Base-by-base conservation (phyloP, 2,888 invertebrate genomes). In the Cheilosia grossa region DNA sequence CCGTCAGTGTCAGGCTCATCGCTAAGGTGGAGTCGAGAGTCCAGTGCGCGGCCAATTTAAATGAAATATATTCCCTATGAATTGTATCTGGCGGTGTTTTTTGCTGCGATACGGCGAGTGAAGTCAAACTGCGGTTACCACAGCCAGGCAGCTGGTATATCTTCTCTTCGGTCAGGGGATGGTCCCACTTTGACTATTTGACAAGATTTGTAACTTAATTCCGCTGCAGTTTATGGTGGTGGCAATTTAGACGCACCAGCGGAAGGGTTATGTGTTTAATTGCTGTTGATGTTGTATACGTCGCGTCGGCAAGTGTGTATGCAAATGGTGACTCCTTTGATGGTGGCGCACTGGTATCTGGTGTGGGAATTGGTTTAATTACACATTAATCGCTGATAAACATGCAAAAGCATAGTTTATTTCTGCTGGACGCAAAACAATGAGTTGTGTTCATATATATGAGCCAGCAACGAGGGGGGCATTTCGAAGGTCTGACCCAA, bases 151-250 rank as follows among this genome's bases (percentile, higher is more conserved):
- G 80, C 85, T 85, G 85, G 66, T 27, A 27, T 27, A 6, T n/a
- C 19, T n/a, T 42, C 33, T 4, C 4, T 42, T 5, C 15, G 30
- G 4, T 61, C 21, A 15, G 75, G 83, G 85, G 85, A 53, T 81
- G 85, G 40, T 67, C 80, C 66, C 75, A 51, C 30, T 85, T 67
- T 33, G 75, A 77, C 75, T 72, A 75, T 80, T 85, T 70, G 85
- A 80, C 80, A 85, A 85, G 85, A 85, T 85, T 85, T 85, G 85
- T 85, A 80, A 85, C 85, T 85, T 81, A 70, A 85, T 85, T 85
- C 58, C 51, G 61, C 56, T 70, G 83, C 74, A 63, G 56, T 72
- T 33, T 56, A 69, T 64, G 69, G 33, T 27, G 42, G 40, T 70
- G 64, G 66, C 72, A 70, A 75, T 77, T 77, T 82, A 64, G 64